A percentile compares a stretch with the other conserved stretches of the same genome.
Conservation (phyloP, 2,888 invertebrate species). For the Agriopis marginaria region DNA sequence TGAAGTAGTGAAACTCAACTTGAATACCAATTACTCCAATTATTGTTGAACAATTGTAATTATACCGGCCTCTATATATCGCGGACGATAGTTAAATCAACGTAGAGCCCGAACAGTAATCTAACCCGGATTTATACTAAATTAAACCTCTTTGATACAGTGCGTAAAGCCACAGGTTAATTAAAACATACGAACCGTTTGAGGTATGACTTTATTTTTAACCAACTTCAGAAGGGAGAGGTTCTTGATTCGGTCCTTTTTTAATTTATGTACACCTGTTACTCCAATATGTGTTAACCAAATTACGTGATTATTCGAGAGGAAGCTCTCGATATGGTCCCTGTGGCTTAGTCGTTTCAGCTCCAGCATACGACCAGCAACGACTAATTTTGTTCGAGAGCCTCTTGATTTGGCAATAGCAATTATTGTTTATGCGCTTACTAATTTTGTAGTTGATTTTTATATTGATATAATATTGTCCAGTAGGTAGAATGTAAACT, state of each 20-base stretch:
- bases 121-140: constrained; percentile 39
- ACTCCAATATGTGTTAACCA: too few relatives aligned
- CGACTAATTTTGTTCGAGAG: too few relatives aligned
- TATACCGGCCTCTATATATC: constrained; percentile 37
- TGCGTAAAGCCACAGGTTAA: constrained; percentile 37
- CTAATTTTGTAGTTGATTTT: too few relatives aligned
- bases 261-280: neutral
- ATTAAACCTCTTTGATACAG: constrained; percentile 35
- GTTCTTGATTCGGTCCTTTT: too few relatives aligned
- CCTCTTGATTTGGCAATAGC: too few relatives aligned
- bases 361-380: too few relatives aligned
- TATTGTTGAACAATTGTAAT: constrained; percentile 54
- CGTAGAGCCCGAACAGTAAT: constrained; percentile 31
- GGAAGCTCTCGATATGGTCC: too few relatives aligned
- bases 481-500: neutral
- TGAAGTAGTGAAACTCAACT: constrained; percentile 65
- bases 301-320: too few relatives aligned
- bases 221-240: too few relatives aligned
- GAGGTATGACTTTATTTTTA: constrained; percentile 11
- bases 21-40: constrained; percentile 73
- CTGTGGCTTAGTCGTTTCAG: too few relatives aligned
- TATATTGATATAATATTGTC: too few relatives aligned
- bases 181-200: constrained; percentile 32
- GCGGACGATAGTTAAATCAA: constrained; percentile 32
- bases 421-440: too few relatives aligned